Base-by-base conservation (phyloP, 2,797 vertebrate genomes). In the Scolopax rusticola region DNA sequence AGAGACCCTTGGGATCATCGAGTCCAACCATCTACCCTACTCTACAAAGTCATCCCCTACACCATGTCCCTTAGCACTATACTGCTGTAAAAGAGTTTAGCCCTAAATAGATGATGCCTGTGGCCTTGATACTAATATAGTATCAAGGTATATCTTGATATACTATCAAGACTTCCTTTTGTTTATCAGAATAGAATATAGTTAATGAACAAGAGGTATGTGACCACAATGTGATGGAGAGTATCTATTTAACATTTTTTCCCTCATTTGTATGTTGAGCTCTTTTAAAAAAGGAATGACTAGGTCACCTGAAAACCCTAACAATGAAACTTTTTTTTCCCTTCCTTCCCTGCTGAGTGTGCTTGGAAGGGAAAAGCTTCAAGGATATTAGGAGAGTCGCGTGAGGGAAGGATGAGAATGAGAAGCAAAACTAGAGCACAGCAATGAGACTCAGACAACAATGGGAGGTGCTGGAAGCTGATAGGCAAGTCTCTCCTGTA, bases 191-290 rank as follows among this genome's bases (percentile, higher is more conserved):
- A 20, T 14, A n/a, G 11, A 57, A 80, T 67, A 32, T 4, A 45
- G 10, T 38, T 36, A 57, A 18, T 40, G 9, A 85, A 64, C 14
- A 65, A 82, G 47, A 30, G 5, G 2, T 45, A 27, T 11, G 40
- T 36, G 25, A 45, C 6, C 11, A 11, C 0, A 0, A 48, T 25
- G 23, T 15, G 53, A 43, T 59, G 17, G 9, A 4, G 5, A 61
- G 6, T 25, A 45, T 59, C 30, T 33, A 4, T 68, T 41, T 56
- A 5, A 41, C 41, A 28, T 54, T 4, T 76, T 41, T 68, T 4
- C 13, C 43, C 48, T 54, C 25, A 18, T 23, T 15, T 33, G 3
- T 28, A 14, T 15, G 6, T 43, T 77, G 24, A 54, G 7, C 7
- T 23, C 2, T 8, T 87, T 87, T 68, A 40, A 54, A 50, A 63